Conservation (phyloP, 2,113 vertebrate genomes). For the Laticauda colubrina region DNA sequence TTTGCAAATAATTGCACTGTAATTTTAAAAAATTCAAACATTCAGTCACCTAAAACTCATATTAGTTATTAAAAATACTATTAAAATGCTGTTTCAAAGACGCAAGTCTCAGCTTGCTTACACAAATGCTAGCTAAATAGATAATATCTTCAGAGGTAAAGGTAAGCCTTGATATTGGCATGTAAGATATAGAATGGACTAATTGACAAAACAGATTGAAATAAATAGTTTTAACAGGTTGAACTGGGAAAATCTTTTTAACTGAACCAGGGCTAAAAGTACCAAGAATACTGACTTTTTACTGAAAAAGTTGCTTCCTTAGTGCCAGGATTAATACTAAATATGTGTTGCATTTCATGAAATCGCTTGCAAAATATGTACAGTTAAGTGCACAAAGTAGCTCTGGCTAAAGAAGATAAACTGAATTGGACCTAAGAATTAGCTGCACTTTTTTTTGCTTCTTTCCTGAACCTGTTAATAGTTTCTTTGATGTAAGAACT, state of each 20-base stretch:
- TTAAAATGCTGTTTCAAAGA: neutral
- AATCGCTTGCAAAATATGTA: neutral
- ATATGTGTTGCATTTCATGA: neutral
- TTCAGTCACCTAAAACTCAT: neutral
- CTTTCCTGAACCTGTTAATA: neutral
- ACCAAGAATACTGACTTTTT: neutral
- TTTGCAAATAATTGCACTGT: neutral
- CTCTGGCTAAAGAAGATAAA: neutral
- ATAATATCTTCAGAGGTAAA: neutral
- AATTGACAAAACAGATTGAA: neutral
- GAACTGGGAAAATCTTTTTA: neutral
- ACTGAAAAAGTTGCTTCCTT: neutral
- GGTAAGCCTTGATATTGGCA: neutral
- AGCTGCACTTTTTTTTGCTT: neutral
- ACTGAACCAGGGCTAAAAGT: neutral
- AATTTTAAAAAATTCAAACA: neutral
- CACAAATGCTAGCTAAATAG: neutral
- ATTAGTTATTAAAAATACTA: neutral
- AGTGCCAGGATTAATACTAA: neutral
- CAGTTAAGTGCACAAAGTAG: neutral
- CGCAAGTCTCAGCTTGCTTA: neutral
- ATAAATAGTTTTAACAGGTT: neutral
- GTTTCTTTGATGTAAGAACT: neutral
- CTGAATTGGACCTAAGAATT: neutral
- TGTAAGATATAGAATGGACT: neutral